Percentiles rank a stretch among this genome's conserved stretches.
These are phyloP conservation scores for Allygus modestus DNA, from an alignment of 2,888 invertebrate species.

Conservation along the genomic window DNA sequence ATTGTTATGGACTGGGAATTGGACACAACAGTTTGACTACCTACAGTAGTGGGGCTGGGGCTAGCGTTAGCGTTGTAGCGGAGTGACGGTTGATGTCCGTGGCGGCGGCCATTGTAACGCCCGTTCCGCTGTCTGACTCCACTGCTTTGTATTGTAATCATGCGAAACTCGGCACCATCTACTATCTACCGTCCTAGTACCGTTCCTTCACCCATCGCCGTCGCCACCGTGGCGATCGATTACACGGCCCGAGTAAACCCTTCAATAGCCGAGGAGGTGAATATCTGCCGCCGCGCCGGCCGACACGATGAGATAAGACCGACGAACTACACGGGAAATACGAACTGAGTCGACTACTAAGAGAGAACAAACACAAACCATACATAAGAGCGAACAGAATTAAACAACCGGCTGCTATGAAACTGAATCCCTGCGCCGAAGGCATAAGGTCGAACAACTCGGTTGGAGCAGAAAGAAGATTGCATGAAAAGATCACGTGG, in stretches of 20 bases:
- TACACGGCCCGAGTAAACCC: neutral
- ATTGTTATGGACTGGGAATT: too few species aligned
- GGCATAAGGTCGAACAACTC: too few species aligned
- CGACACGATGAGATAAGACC: too few species aligned
- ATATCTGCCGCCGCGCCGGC: neutral
- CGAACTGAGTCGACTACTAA: too few species aligned
- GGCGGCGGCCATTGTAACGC: conserved; percentile 57
- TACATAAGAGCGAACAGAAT: too few species aligned
- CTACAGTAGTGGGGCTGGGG: neutral
- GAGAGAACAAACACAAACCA: too few species aligned
- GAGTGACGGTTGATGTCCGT: conserved; percentile 43
- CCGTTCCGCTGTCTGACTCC: conserved; percentile 54
- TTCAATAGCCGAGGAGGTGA: neutral
- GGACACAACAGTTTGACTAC: too few species aligned
- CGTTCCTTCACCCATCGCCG: conserved; percentile 31
- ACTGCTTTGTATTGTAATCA: conserved; percentile 62
- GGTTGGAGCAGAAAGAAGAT: too few species aligned
- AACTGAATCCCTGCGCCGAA: too few species aligned
- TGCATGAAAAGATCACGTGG: too few species aligned
- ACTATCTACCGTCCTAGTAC: conserved; percentile 33
- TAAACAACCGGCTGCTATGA: too few species aligned
- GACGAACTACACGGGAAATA: too few species aligned
- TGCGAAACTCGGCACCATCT: conserved; percentile 56
- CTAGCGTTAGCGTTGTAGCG: neutral
- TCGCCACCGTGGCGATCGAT: neutral